A percentile compares a stretch with the other conserved stretches of the same genome.
Evolutionary conservation across 2,888 invertebrate genomes (phyloP).

Genomic region (Phyllotreta striolata): DNA sequence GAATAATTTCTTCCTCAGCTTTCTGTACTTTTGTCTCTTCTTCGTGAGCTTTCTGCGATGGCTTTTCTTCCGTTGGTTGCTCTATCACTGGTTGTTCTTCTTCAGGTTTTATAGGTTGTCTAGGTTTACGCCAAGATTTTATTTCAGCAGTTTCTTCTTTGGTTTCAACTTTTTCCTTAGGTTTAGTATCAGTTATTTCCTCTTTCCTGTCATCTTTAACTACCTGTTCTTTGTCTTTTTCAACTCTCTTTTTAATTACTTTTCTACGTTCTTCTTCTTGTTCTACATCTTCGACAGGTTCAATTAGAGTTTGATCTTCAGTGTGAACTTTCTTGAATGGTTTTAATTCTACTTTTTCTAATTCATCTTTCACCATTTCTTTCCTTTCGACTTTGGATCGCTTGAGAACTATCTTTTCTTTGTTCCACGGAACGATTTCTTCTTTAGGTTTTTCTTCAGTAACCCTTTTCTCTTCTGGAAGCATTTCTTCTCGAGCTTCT

Average conservation of each 20-base stretch:
- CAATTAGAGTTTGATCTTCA: slow-evolving; percentile 15
- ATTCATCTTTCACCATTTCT: slow-evolving; percentile 52
- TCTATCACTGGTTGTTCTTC: slow-evolving; percentile 53
- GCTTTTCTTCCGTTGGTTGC: slow-evolving; percentile 33
- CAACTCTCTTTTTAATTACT: slow-evolving; percentile 62
- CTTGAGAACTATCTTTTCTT: slow-evolving; percentile 67
- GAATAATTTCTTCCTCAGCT: slow-evolving; percentile 45
- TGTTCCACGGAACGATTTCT: slow-evolving; percentile 64
- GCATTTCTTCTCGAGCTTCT: too few relatives aligned
- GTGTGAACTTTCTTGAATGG: slow-evolving; percentile 32
- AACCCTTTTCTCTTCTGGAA: slow-evolving; percentile 25
- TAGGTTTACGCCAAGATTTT: slow-evolving; percentile 27
- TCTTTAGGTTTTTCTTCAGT: slow-evolving; percentile 45
- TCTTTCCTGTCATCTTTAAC: slow-evolving; percentile 66
- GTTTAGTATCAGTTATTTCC: slow-evolving; percentile 48
- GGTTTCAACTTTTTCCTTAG: slow-evolving; percentile 13
- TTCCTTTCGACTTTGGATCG: slow-evolving; percentile 56
- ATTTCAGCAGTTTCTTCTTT: slow-evolving; percentile 9
- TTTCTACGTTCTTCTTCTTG: slow-evolving; percentile 51
- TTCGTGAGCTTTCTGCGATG: slow-evolving; percentile 7
- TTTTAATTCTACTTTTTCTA: slow-evolving; percentile 46
- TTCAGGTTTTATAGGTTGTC: slow-evolving; percentile 39
- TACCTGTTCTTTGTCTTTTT: slow-evolving; percentile 61
- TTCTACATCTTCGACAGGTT: slow-evolving; percentile 13
- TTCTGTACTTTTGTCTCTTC: slow-evolving; percentile 9